phyloP scores from a whole-genome alignment of 2,797 vertebrate species.

The Hemitrygon akajei region DNA sequence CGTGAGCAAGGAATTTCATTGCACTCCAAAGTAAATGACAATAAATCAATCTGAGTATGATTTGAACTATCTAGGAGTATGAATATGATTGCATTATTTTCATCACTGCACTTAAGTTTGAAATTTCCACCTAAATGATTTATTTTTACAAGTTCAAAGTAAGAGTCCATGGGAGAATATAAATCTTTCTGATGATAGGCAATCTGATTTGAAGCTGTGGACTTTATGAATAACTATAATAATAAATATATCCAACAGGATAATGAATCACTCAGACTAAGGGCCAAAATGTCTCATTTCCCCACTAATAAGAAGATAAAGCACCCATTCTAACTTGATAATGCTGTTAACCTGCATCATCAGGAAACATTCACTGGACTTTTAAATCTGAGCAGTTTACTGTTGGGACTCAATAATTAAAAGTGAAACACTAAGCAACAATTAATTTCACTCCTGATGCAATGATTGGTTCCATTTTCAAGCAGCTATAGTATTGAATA shows the following conservation, averaged over 20 bases:
- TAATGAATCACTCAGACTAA: background rate
- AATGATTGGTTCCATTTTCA: background rate
- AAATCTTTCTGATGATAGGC: no score
- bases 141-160: no score
- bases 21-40: no score
- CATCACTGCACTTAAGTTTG: no score
- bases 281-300: background rate
- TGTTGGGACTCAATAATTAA: background rate
- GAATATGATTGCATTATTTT: no score
- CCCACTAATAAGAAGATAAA: background rate
- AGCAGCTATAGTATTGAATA: background rate
- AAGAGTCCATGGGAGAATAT: no score
- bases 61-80: no score
- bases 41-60: no score
- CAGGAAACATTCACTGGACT: background rate
- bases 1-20: no score
- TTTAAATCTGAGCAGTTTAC: background rate
- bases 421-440: background rate
- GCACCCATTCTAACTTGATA: background rate
- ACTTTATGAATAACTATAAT: background rate
- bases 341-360: background rate
- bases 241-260: background rate
- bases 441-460: background rate
- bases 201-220: background rate
- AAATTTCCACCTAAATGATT: no score